These are phyloP conservation scores for Nibea albiflora DNA, from an alignment of 2,113 vertebrate genomes.

Conservation along the genomic window DNA sequence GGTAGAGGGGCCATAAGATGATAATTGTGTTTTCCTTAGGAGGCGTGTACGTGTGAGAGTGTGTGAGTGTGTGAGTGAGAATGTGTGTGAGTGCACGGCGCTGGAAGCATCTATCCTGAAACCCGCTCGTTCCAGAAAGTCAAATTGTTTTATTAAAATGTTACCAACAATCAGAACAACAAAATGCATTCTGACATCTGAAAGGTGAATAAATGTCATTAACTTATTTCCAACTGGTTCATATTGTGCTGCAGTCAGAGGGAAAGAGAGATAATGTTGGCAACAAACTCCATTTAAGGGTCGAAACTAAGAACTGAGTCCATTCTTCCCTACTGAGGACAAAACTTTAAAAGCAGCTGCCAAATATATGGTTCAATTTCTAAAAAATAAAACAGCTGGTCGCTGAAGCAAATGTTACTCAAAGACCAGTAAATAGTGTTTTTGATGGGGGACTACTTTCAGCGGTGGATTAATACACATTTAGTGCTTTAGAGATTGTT, in stretches of 20 bases:
- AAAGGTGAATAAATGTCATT: no score
- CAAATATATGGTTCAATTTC: not conserved
- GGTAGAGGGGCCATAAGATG: conserved; percentile 67
- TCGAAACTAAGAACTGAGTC: no score
- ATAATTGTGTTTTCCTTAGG: conserved; percentile 74
- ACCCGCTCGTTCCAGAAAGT: not conserved
- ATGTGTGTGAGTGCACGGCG: not conserved
- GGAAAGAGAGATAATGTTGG: no score
- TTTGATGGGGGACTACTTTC: conserved; percentile 11
- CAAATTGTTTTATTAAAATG: no score
- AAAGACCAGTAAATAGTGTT: not conserved
- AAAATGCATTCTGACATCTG: not conserved
- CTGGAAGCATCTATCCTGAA: conserved; percentile 26
- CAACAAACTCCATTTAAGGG: no score
- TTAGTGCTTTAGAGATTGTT: not conserved
- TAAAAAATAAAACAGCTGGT: not conserved
- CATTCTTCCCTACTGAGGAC: not conserved
- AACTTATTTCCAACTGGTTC: no score
- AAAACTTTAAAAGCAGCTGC: not conserved
- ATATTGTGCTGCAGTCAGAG: no score
- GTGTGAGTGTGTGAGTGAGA: not conserved
- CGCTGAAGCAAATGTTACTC: no score
- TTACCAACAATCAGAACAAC: not conserved
- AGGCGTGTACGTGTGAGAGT: conserved; percentile 37
- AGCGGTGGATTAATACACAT: not conserved